Evolutionary conservation across 2,113 vertebrate species (phyloP).

Genomic region (Myrmophylax atrothorax): DNA sequence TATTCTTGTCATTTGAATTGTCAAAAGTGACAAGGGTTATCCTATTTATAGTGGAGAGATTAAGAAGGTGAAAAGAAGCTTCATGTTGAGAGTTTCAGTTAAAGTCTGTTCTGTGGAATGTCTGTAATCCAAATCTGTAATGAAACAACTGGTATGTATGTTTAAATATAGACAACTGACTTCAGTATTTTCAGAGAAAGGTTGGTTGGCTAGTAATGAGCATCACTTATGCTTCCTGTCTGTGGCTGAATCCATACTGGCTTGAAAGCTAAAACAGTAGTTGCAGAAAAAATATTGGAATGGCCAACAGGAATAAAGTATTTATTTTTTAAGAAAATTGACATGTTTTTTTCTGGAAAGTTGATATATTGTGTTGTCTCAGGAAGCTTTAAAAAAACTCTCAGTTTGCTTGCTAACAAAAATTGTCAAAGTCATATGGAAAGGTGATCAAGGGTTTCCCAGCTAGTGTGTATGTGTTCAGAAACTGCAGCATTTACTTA

Average conservation of each 20-base stretch:
- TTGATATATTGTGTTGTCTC: not conserved
- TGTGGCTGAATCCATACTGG: not conserved
- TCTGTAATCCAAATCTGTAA: not conserved
- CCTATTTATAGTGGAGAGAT: not conserved
- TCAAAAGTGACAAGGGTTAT: not conserved
- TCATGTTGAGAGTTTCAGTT: not conserved
- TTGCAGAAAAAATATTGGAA: not conserved
- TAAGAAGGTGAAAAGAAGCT: not conserved
- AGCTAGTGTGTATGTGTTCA: not conserved
- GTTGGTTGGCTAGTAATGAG: not conserved
- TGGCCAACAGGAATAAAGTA: not conserved
- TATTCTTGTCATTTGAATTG: not conserved
- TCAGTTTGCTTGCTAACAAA: not conserved
- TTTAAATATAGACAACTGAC: not conserved
- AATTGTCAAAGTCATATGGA: not conserved
- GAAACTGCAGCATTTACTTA: not conserved
- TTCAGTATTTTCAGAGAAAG: not conserved
- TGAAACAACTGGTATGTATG: not conserved
- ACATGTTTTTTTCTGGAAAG: not conserved
- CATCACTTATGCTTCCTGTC: not conserved
- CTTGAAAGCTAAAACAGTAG: not conserved
- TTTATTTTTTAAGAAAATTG: not conserved
- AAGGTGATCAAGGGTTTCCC: not conserved
- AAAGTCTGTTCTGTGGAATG: not conserved
- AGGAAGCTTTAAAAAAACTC: not conserved